These are phyloP conservation scores for Trachymyrmex cornetzi DNA, from an alignment of 1,140 invertebrate species.

Conservation along the genomic window DNA sequence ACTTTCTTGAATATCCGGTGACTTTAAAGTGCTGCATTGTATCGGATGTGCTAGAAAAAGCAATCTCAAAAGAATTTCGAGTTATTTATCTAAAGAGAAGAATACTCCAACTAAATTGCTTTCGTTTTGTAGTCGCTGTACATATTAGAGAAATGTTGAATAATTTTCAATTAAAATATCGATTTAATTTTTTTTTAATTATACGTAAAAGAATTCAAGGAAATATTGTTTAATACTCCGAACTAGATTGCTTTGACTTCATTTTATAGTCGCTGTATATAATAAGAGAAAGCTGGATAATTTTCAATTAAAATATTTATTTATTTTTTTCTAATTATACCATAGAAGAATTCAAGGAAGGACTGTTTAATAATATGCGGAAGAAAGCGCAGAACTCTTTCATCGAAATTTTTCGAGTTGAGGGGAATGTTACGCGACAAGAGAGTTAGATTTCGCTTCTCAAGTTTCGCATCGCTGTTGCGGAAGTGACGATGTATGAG, in stretches of 20 bases:
- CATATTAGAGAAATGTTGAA: background rate
- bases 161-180: constrained; percentile 8
- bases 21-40: background rate
- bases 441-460: constrained; percentile 7
- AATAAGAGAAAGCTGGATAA: background rate
- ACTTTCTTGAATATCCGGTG: background rate
- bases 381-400: background rate
- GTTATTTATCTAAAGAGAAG: background rate
- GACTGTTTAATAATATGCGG: background rate
- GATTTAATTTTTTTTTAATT: background rate
- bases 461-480: background rate
- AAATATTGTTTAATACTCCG: background rate
- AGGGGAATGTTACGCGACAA: background rate
- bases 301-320: background rate
- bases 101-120: background rate
- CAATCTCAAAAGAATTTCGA: constrained; percentile 11
- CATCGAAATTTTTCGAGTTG: background rate
- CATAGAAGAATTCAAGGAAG: background rate
- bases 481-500: constrained; percentile 23
- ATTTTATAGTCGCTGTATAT: too few species aligned
- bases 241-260: background rate
- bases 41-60: background rate
- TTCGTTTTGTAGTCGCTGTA: background rate
- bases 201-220: background rate
- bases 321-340: background rate